These are phyloP conservation scores for Mesochorus sp. DNA, from an alignment of 2,888 invertebrate genomes.

Conservation along the genomic window DNA sequence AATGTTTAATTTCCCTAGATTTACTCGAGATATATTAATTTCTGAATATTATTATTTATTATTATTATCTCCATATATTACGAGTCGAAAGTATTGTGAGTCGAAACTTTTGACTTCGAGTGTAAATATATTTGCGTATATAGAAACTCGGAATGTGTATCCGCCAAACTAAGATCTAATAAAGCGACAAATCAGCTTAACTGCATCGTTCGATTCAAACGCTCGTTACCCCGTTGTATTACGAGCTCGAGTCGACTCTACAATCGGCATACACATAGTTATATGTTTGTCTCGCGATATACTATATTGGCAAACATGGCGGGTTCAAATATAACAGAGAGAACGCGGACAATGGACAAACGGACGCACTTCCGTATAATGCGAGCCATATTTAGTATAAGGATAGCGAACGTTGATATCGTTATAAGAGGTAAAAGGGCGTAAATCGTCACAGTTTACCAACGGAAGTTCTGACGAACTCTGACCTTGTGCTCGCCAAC, in stretches of 20 bases:
- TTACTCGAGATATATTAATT: no score
- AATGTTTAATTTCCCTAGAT: no score
- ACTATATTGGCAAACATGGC: conserved; percentile 45
- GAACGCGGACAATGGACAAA: conserved; percentile 58
- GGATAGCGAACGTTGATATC: conserved; percentile 1
- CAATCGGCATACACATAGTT: conserved; percentile 39
- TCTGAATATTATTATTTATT: no score
- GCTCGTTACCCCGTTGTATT: conserved; percentile 67
- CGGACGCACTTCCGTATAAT: conserved; percentile 40
- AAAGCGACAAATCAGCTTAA: conserved; percentile 82
- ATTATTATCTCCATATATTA: no score
- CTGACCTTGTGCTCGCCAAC: background rate
- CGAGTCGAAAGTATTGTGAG: no score
- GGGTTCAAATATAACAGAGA: conserved; percentile 55
- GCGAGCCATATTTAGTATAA: conserved; percentile 14
- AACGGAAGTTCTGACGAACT: background rate
- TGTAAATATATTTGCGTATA: no score
- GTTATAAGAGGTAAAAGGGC: background rate
- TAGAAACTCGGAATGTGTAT: no score
- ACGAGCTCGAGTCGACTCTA: conserved; percentile 67
- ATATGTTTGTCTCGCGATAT: conserved; percentile 8
- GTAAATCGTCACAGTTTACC: background rate
- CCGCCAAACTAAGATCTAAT: conserved; percentile 80
- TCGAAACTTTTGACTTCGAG: no score
- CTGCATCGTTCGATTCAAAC: conserved; percentile 61